These are phyloP conservation scores for Drosophila mauritiana DNA, from an alignment of 1,140 invertebrate genomes.

Conservation along the genomic window DNA sequence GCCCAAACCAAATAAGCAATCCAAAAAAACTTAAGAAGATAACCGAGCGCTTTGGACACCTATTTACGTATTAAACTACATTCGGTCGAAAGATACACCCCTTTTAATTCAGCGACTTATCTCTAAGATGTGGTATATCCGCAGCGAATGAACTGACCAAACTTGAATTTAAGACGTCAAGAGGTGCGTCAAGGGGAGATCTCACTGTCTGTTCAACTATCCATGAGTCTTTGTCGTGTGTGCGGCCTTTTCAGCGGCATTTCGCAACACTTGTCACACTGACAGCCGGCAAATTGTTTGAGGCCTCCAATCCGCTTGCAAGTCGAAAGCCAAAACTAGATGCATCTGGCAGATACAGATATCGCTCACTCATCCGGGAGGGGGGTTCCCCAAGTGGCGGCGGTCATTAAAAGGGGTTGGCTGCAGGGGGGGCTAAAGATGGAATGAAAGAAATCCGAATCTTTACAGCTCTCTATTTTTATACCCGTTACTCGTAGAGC, in stretches of 20 bases:
- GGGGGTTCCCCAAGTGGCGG: background rate
- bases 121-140: conserved; percentile 38
- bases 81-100: too few species aligned
- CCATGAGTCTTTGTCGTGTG: conserved; percentile 2
- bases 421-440: background rate
- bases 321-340: conserved; percentile 8
- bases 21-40: background rate
- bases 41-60: too few species aligned
- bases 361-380: background rate
- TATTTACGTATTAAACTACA: too few species aligned
- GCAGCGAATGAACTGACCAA: conserved; percentile 29
- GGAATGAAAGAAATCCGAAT: too few species aligned
- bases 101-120: background rate
- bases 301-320: background rate
- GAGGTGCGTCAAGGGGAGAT: conserved; percentile 38
- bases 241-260: conserved; percentile 42
- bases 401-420: background rate
- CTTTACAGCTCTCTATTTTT: too few species aligned
- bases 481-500: too few species aligned
- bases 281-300: conserved; percentile 55
- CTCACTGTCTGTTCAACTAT: background rate
- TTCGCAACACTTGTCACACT: conserved; percentile 66
- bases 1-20: conserved; percentile 58
- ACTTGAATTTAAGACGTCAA: conserved; percentile 59
- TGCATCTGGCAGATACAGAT: conserved; percentile 36